Evolutionary conservation across 2,797 vertebrate genomes (phyloP).

Genomic region (Halcyon leucocephala): DNA sequence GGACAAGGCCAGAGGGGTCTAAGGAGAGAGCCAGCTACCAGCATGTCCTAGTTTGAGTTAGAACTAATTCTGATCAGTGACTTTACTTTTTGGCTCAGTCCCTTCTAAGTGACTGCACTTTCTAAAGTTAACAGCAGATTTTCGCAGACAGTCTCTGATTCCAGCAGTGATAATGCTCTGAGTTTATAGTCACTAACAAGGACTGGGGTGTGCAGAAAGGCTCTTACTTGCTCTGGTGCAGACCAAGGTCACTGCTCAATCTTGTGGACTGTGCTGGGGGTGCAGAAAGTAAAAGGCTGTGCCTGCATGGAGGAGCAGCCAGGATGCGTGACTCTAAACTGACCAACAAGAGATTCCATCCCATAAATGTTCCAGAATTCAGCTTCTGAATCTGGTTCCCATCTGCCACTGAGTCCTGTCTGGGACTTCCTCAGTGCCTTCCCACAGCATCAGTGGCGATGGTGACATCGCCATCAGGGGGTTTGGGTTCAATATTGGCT

Average conservation of each 20-base stretch:
- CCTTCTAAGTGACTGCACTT: too few species aligned
- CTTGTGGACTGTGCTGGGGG: neutral
- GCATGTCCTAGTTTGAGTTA: neutral
- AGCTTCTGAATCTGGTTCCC: neutral
- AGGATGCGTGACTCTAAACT: neutral
- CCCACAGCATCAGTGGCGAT: neutral
- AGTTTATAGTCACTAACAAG: too few species aligned
- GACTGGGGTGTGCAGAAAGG: too few species aligned
- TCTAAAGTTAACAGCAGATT: too few species aligned
- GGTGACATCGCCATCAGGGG: neutral
- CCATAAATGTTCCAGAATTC: too few species aligned
- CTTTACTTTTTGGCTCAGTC: too few species aligned
- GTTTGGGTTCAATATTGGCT: neutral
- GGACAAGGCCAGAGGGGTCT: fast-evolving
- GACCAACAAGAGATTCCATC: neutral
- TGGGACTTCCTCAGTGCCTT: neutral
- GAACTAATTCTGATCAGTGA: neutral
- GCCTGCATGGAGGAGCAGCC: neutral
- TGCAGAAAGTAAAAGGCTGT: neutral
- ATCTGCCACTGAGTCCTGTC: neutral
- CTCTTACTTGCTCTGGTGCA: too few species aligned
- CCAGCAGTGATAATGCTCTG: too few species aligned
- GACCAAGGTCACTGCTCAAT: neutral
- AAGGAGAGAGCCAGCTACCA: neutral
- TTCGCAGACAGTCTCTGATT: too few species aligned